phyloP scores from a whole-genome alignment of 2,797 vertebrate species.

The Selene dorsalis region DNA sequence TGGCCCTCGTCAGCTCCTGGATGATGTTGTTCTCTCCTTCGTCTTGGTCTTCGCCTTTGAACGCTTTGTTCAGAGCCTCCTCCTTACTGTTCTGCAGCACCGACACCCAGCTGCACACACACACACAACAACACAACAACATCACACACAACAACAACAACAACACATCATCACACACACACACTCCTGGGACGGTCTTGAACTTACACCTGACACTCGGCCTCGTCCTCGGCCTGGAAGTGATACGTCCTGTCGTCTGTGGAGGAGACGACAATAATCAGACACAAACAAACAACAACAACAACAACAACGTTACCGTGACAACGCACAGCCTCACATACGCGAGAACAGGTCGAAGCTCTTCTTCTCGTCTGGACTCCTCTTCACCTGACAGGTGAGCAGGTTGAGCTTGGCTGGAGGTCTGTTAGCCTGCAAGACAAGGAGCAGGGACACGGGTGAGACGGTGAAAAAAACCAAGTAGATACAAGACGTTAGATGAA shows the following conservation, averaged over 20 bases:
- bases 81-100: conserved; percentile 76
- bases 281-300: not conserved
- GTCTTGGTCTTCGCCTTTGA: conserved; percentile 92
- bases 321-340: conserved; percentile 70
- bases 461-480: too few relatives aligned
- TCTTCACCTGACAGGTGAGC: conserved; percentile 97
- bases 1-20: conserved; percentile 95
- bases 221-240: conserved; percentile 95
- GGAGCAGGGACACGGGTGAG: not conserved
- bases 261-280: not conserved
- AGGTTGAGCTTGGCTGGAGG: conserved; percentile 97
- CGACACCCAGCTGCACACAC: conserved; percentile 66
- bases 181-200: conserved; percentile 5
- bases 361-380: conserved; percentile 95
- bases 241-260: conserved; percentile 96
- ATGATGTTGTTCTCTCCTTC: conserved; percentile 95
- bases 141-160: conserved; percentile 18
- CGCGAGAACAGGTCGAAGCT: conserved; percentile 98
- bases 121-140: not conserved
- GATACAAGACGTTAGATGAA: too few relatives aligned
- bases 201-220: conserved; percentile 96
- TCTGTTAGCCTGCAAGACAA: conserved; percentile 86
- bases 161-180: too few relatives aligned
- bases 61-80: conserved; percentile 88
- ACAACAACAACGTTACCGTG: not conserved